A percentile compares a stretch with the other conserved stretches of the same genome.
Evolutionary conservation across 2,113 vertebrate genomes (phyloP).

Genomic region (Arvicanthis niloticus): DNA sequence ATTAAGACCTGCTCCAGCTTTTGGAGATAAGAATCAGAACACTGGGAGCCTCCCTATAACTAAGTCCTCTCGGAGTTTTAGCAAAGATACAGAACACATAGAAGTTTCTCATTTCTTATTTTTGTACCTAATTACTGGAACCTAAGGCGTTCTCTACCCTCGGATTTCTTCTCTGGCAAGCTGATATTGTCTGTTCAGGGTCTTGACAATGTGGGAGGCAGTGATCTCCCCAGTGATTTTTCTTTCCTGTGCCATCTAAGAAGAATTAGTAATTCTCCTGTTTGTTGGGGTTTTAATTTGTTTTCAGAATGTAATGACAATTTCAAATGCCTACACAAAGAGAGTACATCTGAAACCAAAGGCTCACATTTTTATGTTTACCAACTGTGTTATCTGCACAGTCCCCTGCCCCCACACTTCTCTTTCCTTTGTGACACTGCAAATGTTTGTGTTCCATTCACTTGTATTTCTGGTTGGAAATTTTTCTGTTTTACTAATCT

Average conservation of each 20-base stretch:
- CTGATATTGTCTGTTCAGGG: accelerated
- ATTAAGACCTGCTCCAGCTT: background rate
- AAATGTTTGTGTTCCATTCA: background rate
- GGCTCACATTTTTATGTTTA: background rate
- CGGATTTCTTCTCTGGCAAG: background rate
- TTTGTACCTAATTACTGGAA: background rate
- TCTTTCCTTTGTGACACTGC: background rate
- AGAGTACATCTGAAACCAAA: background rate
- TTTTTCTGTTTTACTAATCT: background rate
- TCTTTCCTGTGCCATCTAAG: background rate
- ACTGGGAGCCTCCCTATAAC: accelerated
- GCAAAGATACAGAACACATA: background rate
- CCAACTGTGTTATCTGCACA: background rate
- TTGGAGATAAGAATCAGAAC: background rate
- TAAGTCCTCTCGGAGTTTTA: background rate
- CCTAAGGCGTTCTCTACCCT: too few relatives aligned
- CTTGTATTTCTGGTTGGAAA: background rate
- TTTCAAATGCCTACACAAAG: background rate
- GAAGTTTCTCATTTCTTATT: background rate
- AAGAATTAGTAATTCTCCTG: background rate
- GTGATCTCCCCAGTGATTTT: background rate
- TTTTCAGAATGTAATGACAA: background rate
- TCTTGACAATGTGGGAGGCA: background rate
- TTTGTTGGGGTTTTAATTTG: background rate
- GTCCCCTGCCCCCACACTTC: too few relatives aligned